These are phyloP conservation scores for Pangasius krempfi DNA, from an alignment of 2,797 vertebrate genomes.

Conservation along the genomic window DNA sequence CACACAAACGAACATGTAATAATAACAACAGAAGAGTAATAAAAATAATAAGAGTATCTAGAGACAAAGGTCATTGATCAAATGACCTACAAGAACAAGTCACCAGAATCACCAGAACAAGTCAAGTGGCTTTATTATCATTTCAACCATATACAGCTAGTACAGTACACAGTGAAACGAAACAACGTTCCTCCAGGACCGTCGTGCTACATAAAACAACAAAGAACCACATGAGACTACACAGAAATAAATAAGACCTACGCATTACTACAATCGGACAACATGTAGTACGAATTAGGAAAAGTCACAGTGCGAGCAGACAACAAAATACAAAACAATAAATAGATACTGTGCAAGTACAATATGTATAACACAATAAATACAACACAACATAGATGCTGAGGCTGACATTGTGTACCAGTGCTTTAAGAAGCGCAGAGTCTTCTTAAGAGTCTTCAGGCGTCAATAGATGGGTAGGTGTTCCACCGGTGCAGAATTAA, in stretches of 20 bases:
- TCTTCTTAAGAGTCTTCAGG: not conserved
- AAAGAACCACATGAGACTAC: too few species aligned
- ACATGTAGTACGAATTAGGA: not conserved
- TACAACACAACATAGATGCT: not conserved
- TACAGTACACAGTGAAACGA: too few species aligned
- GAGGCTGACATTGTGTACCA: not conserved
- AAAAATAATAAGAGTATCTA: not conserved
- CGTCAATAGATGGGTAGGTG: slow-evolving; percentile 8
- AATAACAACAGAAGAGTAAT: not conserved
- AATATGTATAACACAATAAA: not conserved
- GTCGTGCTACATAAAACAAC: too few species aligned
- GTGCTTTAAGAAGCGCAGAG: not conserved
- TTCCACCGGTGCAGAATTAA: slow-evolving; percentile 27
- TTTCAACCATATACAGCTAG: too few species aligned
- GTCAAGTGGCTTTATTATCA: too few species aligned
- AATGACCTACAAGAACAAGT: not conserved
- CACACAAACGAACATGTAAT: not conserved
- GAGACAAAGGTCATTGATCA: not conserved
- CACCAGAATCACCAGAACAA: not conserved
- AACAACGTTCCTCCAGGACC: too few species aligned
- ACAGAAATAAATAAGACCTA: too few species aligned
- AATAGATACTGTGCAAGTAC: not conserved
- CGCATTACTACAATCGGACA: not conserved
- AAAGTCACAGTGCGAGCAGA: not conserved
- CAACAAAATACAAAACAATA: not conserved